phyloP scores from a whole-genome alignment of 2,113 vertebrate species.

The Chrysochloris asiatica region DNA sequence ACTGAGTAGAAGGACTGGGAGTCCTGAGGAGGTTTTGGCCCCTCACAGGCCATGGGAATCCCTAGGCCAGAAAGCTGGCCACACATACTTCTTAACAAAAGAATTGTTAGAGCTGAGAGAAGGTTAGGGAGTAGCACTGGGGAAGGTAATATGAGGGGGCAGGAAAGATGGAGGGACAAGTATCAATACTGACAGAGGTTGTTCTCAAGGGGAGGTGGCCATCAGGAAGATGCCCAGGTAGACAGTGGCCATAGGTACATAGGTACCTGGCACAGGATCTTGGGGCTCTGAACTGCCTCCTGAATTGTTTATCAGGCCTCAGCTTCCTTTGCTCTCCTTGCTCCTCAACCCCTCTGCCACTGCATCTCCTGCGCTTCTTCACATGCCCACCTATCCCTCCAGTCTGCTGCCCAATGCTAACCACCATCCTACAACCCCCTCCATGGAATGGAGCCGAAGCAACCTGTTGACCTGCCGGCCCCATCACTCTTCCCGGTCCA shows the following conservation, averaged over 20 bases:
- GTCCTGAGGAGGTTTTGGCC: neutral
- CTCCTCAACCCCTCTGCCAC: neutral
- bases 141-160: neutral
- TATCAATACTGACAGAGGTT: neutral
- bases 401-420: neutral
- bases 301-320: neutral
- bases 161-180: neutral
- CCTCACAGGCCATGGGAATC: neutral
- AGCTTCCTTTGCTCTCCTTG: neutral
- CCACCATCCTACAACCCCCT: neutral
- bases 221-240: neutral
- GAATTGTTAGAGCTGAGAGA: neutral
- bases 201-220: neutral
- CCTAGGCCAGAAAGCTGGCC: neutral
- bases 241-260: too few relatives aligned
- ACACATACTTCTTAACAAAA: neutral
- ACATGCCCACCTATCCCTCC: neutral
- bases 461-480: neutral
- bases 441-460: neutral
- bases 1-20: neutral
- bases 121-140: too few relatives aligned
- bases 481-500: neutral
- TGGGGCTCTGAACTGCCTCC: neutral
- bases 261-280: neutral
- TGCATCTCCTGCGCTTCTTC: neutral